Base-by-base conservation (phyloP, 1,140 invertebrate species). In the Aplysia californica region DNA sequence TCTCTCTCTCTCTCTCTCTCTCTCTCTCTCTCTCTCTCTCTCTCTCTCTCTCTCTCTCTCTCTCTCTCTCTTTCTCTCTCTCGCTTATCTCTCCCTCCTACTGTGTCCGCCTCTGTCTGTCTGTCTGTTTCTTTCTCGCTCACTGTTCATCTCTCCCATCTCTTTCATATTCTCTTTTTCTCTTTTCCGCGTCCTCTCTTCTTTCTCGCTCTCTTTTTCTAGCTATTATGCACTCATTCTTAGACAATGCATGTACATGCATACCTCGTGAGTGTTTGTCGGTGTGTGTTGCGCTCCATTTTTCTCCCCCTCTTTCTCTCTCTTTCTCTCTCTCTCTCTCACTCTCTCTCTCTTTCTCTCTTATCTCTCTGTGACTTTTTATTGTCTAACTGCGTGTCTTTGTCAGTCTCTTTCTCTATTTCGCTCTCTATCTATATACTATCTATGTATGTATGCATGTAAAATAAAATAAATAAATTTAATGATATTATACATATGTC, bases 251-350 rank as follows among this genome's bases (percentile, higher is more conserved):
- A n/a, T n/a, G n/a, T n/a, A n/a, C n/a, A n/a, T n/a, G n/a, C n/a
- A n/a, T n/a, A n/a, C n/a, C n/a, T n/a, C n/a, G n/a, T n/a, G n/a
- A n/a, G n/a, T n/a, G n/a, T n/a, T n/a, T n/a, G n/a, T n/a, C n/a
- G n/a, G n/a, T n/a, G n/a, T n/a, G n/a, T n/a, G n/a, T n/a, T n/a
- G n/a, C 10, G 6, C 29, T 29, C 10, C 29, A 10, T 29, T 23
- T 61, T 31, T 61, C 10, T 20, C 26, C 29, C 58, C 26, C 18
- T 61, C 58, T 29, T 6, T 61, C 10, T 61, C 26, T 61, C 58
- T 61, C 58, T 61, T 26, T 61, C 58, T 61, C 26, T 61, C 58
- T 61, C 58, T 61, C 58, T 61, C 58, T 61, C 58, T 61, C 58
- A 6, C 10, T 31, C 10, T 18, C 58, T 61, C 26, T 10, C 58